Evolutionary conservation across 1,140 invertebrate genomes (phyloP).

Genomic region (Laupala kohalensis): DNA sequence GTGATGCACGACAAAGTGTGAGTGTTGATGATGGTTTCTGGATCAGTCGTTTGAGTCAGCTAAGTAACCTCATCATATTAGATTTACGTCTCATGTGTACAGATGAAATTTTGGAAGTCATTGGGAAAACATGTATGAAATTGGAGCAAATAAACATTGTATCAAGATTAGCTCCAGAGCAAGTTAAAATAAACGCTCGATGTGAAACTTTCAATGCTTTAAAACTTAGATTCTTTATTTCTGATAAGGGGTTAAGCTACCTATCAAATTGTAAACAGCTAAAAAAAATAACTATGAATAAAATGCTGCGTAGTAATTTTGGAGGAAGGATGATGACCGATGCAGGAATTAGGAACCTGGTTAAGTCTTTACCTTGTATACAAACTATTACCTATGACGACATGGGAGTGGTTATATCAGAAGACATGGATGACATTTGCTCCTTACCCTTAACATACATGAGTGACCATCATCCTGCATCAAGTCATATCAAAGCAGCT

Average conservation of each 20-base stretch:
- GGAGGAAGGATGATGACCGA: constrained; percentile 16
- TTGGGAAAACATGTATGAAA: constrained; percentile 29
- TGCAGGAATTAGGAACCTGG: constrained; percentile 15
- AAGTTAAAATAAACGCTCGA: neutral
- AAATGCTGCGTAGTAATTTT: constrained; percentile 13
- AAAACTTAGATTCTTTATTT: constrained; percentile 19
- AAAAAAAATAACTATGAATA: constrained; percentile 17
- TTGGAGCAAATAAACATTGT: constrained; percentile 37
- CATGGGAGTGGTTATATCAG: constrained; percentile 16
- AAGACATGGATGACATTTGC: constrained; percentile 11
- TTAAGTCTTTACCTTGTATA: constrained; percentile 15
- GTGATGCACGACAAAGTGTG: neutral
- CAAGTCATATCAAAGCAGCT: constrained; percentile 7
- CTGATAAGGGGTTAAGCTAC: constrained; percentile 17
- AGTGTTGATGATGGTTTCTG: constrained; percentile 22
- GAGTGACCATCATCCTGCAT: constrained; percentile 3
- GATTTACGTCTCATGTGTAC: constrained; percentile 37
- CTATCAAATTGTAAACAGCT: constrained; percentile 17
- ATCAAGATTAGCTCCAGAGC: constrained; percentile 31
- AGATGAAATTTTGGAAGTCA: constrained; percentile 36
- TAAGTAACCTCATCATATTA: constrained; percentile 29
- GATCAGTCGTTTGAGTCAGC: constrained; percentile 27
- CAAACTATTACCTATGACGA: constrained; percentile 18
- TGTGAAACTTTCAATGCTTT: constrained; percentile 32
- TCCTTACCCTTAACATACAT: constrained; percentile 1